Evolutionary conservation across 2,797 vertebrate species (phyloP).

Genomic region (Liasis olivaceus): DNA sequence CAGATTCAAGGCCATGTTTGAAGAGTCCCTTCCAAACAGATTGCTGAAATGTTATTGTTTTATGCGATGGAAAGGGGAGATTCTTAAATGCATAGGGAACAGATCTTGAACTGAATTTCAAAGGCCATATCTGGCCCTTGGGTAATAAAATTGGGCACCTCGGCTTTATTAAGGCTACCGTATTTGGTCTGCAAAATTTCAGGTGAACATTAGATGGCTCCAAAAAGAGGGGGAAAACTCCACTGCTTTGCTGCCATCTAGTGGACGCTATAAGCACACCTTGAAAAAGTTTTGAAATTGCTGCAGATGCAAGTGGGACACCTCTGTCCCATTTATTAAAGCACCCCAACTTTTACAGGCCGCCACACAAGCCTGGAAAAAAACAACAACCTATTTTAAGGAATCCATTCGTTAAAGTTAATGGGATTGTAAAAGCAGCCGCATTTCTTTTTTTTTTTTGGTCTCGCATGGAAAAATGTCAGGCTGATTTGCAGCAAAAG

Average conservation of each 20-base stretch:
- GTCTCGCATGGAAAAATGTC: neutral
- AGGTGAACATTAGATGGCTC: neutral
- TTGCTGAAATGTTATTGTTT: neutral
- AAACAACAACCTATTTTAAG: neutral
- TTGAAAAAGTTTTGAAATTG: neutral
- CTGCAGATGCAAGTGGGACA: neutral
- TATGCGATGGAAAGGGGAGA: neutral
- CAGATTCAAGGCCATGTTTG: neutral
- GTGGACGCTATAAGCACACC: neutral
- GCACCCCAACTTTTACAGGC: neutral
- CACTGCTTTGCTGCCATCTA: neutral
- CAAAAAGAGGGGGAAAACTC: neutral
- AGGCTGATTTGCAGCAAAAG: neutral
- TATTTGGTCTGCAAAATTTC: neutral
- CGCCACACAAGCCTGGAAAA: neutral
- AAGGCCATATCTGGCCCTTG: neutral
- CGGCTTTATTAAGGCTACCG: neutral
- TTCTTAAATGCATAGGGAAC: neutral
- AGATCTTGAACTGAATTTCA: neutral
- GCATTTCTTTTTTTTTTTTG: too few relatives aligned
- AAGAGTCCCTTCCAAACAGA: neutral
- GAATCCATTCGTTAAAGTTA: too few relatives aligned
- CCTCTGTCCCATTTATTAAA: neutral
- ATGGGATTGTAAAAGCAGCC: too few relatives aligned
- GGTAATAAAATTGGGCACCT: neutral